These are phyloP conservation scores for Sebastes trivittatus DNA, from an alignment of 2,797 vertebrate species.

Conservation along the genomic window DNA sequence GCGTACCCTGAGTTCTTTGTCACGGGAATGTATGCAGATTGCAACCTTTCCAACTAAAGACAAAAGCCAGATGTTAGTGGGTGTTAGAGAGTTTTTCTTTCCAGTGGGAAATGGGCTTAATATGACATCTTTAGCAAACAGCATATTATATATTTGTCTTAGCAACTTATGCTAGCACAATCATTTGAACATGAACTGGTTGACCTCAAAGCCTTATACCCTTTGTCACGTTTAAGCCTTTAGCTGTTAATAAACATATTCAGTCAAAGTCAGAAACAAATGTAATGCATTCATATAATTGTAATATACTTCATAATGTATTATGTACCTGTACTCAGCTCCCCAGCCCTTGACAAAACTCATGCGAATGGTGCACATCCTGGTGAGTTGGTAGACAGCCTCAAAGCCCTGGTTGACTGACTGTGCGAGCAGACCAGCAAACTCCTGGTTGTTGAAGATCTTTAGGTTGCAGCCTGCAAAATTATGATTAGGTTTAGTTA, in stretches of 20 bases:
- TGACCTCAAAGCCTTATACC: neutral
- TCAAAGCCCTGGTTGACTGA: slow-evolving; percentile 99
- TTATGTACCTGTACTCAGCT: slow-evolving; percentile 93
- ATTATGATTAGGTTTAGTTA: neutral
- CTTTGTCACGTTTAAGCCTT: neutral
- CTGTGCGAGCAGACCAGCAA: slow-evolving; percentile 93
- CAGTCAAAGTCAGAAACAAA: neutral
- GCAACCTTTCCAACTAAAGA: no score
- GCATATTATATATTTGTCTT: neutral
- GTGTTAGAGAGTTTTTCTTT: no score
- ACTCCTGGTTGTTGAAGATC: slow-evolving; percentile 99
- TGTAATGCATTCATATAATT: neutral
- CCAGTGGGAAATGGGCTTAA: neutral
- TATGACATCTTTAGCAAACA: neutral
- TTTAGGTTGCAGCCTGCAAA: slow-evolving; percentile 94
- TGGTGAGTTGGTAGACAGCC: slow-evolving; percentile 96
- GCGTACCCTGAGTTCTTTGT: no score
- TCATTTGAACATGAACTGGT: neutral
- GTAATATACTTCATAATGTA: neutral
- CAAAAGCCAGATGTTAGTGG: no score
- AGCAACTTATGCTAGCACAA: neutral
- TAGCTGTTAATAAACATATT: neutral
- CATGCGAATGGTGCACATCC: slow-evolving; percentile 99
- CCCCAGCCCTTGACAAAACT: slow-evolving; percentile 99
- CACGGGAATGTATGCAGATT: no score